These are phyloP conservation scores for Fulmarus glacialis DNA, from an alignment of 2,113 vertebrate species.

Conservation along the genomic window DNA sequence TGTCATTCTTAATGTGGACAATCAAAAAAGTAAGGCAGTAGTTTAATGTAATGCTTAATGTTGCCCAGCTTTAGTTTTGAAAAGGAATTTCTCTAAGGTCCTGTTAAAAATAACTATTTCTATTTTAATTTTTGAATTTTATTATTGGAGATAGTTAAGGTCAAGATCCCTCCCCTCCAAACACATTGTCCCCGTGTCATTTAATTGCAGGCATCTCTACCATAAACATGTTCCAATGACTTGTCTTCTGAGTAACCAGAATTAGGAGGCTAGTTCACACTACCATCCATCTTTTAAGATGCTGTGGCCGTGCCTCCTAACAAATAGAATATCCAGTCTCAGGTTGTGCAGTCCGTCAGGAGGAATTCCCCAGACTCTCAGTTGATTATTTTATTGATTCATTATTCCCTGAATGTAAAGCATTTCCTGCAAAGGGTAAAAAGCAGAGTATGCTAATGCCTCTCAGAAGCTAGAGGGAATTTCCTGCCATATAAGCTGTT, in stretches of 20 bases:
- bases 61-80: background rate
- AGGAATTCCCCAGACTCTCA: background rate
- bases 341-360: background rate
- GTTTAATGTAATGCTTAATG: background rate
- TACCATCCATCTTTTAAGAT: background rate
- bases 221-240: background rate
- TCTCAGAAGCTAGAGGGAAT: background rate
- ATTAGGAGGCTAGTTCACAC: background rate
- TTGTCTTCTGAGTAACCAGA: background rate
- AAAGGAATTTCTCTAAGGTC: background rate
- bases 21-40: background rate
- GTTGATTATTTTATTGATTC: background rate
- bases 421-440: background rate
- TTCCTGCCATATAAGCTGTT: background rate
- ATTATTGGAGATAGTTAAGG: background rate
- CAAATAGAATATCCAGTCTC: background rate
- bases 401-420: background rate
- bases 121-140: background rate
- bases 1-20: background rate
- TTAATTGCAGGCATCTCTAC: background rate
- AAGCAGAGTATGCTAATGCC: background rate
- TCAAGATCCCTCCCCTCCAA: background rate
- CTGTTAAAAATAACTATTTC: background rate
- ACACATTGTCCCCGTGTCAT: background rate
- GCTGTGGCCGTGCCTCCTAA: background rate